A percentile compares a stretch with the other conserved stretches of the same genome.
These are phyloP conservation scores for Siniperca undulata DNA, from an alignment of 2,797 vertebrate species.

Conservation along the genomic window DNA sequence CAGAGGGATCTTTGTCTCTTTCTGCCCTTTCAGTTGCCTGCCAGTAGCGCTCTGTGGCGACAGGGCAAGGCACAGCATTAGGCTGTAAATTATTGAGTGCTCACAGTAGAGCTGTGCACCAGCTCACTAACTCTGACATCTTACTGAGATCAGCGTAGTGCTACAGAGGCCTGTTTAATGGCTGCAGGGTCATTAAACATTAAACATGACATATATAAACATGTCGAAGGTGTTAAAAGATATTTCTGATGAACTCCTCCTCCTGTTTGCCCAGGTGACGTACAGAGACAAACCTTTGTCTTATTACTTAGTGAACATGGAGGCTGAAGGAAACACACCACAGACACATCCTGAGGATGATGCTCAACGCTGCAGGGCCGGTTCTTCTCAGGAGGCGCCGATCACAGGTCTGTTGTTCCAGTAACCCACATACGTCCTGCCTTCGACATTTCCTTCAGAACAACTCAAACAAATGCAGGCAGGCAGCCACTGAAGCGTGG, in stretches of 20 bases:
- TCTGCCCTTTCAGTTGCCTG: constrained; percentile 6
- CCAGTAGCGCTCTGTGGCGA: constrained; percentile 38
- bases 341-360: neutral
- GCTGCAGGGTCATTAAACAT: neutral
- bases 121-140: neutral
- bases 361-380: constrained; percentile 5
- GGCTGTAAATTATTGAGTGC: constrained; percentile 66
- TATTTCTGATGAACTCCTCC: constrained; percentile 15
- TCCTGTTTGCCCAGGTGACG: constrained; percentile 81
- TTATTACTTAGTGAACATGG: constrained; percentile 70
- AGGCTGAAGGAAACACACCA: constrained; percentile 21
- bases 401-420: constrained; percentile 58
- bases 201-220: too few species aligned
- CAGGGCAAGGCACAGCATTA: constrained; percentile 24
- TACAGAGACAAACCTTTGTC: constrained; percentile 84
- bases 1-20: too few species aligned
- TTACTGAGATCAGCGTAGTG: constrained; percentile 18
- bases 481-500: constrained; percentile 7
- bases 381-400: neutral
- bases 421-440: constrained; percentile 14
- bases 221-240: neutral
- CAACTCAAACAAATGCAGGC: constrained; percentile 15
- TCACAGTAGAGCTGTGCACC: constrained; percentile 32
- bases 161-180: constrained; percentile 6
- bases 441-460: constrained; percentile 10